A percentile compares a stretch with the other conserved stretches of the same genome.
Conservation (phyloP, 2,888 invertebrate species). For the Tyria jacobaeae region DNA sequence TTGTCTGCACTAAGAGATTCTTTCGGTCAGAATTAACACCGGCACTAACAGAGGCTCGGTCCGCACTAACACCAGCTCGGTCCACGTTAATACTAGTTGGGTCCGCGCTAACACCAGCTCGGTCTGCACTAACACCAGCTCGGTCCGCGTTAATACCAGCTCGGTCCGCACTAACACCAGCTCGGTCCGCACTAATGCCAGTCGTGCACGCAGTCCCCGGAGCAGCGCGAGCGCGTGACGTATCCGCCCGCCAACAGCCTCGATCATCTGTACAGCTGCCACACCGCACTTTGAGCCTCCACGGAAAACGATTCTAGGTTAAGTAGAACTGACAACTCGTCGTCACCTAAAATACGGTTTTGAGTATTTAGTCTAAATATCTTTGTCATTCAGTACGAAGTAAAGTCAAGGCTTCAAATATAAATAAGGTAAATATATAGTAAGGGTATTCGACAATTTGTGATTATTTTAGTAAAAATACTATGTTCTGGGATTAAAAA, state of each 20-base stretch:
- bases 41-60: too few relatives aligned
- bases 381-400: too few relatives aligned
- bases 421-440: too few relatives aligned
- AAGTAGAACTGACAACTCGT: slow-evolving; percentile 61
- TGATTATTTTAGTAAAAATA: too few relatives aligned
- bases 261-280: slow-evolving; percentile 65
- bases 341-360: slow-evolving; percentile 37
- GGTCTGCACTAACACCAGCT: background rate
- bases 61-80: background rate
- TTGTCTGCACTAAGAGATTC: background rate
- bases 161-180: background rate
- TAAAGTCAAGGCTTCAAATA: too few relatives aligned
- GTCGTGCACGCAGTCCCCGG: slow-evolving; percentile 61
- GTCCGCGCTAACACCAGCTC: background rate
- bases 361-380: too few relatives aligned
- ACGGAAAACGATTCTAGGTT: slow-evolving; percentile 47
- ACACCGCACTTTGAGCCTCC: slow-evolving; percentile 59
- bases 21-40: background rate
- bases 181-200: slow-evolving; percentile 28
- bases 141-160: background rate
- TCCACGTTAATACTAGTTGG: background rate
- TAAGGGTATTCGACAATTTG: too few relatives aligned
- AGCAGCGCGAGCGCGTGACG: slow-evolving; percentile 61
- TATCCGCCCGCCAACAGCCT: slow-evolving; percentile 55
- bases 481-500: too few relatives aligned